These are phyloP conservation scores for Anarsia innoxiella DNA, from an alignment of 2,888 invertebrate species.

Conservation along the genomic window DNA sequence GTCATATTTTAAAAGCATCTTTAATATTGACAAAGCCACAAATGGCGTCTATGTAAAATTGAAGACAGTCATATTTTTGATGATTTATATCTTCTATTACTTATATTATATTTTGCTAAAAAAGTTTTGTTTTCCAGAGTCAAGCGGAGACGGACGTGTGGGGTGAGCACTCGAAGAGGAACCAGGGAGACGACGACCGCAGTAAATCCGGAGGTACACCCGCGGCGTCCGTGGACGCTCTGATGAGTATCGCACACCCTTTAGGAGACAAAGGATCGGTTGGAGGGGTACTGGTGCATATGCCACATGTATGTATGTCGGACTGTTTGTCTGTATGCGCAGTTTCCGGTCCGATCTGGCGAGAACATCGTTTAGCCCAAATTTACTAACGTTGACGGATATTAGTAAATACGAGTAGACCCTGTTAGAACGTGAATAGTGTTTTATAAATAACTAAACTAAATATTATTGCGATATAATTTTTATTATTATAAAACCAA, in stretches of 20 bases:
- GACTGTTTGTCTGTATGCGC: constrained; percentile 15
- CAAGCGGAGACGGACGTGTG: too few relatives aligned
- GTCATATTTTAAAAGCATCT: too few relatives aligned
- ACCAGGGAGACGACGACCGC: constrained; percentile 79
- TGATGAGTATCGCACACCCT: constrained; percentile 53
- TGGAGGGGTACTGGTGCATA: constrained; percentile 91
- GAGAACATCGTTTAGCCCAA: constrained; percentile 1
- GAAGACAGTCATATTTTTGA: too few relatives aligned
- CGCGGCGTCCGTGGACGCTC: constrained; percentile 36
- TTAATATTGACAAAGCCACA: too few relatives aligned
- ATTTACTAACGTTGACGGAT: constrained; percentile 4
- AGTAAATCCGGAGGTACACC: constrained; percentile 41
- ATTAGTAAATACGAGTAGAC: too few relatives aligned
- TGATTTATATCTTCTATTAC: too few relatives aligned
- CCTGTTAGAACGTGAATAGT: not conserved
- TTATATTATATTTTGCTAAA: too few relatives aligned
- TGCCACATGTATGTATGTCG: constrained; percentile 84
- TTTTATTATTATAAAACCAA: not conserved
- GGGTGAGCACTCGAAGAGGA: too few relatives aligned
- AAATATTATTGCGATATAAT: constrained; percentile 1
- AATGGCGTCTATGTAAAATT: too few relatives aligned
- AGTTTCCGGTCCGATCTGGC: constrained; percentile 13
- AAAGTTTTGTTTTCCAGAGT: not conserved
- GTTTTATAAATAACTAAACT: constrained; percentile 1
- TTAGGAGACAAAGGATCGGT: constrained; percentile 81